phyloP scores from a whole-genome alignment of 2,797 vertebrate species.

The Microctenopoma steveboyesi region DNA sequence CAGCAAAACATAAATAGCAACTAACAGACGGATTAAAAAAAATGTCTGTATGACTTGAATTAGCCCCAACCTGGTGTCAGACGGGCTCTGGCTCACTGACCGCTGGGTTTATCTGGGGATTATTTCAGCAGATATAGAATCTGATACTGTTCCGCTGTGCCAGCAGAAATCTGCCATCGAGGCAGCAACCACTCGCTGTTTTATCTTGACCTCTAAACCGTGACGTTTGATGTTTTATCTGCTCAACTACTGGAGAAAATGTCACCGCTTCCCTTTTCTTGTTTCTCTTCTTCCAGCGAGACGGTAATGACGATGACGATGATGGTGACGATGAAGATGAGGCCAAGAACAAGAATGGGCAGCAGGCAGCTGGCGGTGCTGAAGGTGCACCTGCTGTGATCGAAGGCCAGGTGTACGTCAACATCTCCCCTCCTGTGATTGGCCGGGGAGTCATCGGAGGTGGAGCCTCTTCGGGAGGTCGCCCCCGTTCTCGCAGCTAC shows the following conservation, averaged over 20 bases:
- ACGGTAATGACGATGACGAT: conserved; percentile 1
- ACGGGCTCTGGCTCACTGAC: conserved; percentile 20
- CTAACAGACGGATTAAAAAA: neutral
- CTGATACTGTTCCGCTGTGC: conserved; percentile 14
- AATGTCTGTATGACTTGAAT: neutral
- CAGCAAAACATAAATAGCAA: neutral
- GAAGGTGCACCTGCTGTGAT: conserved; percentile 69
- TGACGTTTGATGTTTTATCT: neutral
- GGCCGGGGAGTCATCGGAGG: conserved; percentile 62
- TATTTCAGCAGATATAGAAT: conserved; percentile 36
- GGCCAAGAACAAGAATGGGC: conserved; percentile 10
- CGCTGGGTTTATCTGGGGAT: conserved; percentile 29
- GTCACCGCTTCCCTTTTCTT: neutral
- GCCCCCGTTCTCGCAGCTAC: conserved; percentile 94
- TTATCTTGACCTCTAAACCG: neutral
- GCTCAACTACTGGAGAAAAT: neutral
- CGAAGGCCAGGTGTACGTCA: conserved; percentile 93
- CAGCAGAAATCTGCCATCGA: neutral
- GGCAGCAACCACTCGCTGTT: too few relatives aligned
- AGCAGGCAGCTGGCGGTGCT: conserved; percentile 31
- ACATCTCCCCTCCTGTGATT: conserved; percentile 85
- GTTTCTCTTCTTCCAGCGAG: conserved; percentile 35
- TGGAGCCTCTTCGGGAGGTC: conserved; percentile 53
- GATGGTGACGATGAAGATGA: neutral
- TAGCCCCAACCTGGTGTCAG: conserved; percentile 14